Conservation (phyloP, 2,113 vertebrate species). For the Perognathus longimembris region DNA sequence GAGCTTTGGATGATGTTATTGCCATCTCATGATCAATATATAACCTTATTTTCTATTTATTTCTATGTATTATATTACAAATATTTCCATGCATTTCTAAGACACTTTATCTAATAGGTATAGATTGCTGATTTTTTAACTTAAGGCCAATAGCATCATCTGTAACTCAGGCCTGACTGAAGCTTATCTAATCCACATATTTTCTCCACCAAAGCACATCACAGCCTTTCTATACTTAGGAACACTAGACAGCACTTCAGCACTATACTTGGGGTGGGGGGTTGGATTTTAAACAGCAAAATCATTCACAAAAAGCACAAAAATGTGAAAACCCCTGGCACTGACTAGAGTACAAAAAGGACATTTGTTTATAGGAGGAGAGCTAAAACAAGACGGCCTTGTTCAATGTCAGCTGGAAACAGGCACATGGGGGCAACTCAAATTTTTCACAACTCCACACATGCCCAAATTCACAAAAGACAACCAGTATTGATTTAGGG, state of each 20-base stretch:
- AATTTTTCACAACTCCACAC: slow-evolving; percentile 49
- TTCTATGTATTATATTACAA: neutral
- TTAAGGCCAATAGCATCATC: neutral
- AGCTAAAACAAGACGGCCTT: slow-evolving; percentile 62
- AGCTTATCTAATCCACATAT: slow-evolving; percentile 32
- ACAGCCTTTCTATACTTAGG: slow-evolving; percentile 28
- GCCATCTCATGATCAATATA: slow-evolving; percentile 21
- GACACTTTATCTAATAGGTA: neutral
- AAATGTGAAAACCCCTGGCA: slow-evolving; percentile 63
- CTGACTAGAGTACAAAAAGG: slow-evolving; percentile 54
- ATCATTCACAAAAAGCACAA: slow-evolving; percentile 44
- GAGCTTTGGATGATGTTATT: slow-evolving; percentile 16
- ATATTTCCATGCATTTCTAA: neutral
- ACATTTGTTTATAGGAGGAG: slow-evolving; percentile 48
- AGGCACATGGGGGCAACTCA: neutral
- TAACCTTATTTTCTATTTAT: slow-evolving; percentile 36
- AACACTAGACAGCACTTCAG: slow-evolving; percentile 41
- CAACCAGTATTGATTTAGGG: slow-evolving; percentile 16
- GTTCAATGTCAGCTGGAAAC: slow-evolving; percentile 31
- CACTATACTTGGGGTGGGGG: neutral
- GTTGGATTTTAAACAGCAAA: slow-evolving; percentile 61
- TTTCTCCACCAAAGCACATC: slow-evolving; percentile 50
- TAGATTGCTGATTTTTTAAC: slow-evolving; percentile 56
- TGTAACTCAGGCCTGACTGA: slow-evolving; percentile 36
- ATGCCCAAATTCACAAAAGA: neutral